A percentile compares a stretch with the other conserved stretches of the same genome.
Conservation (phyloP, 1,140 invertebrate genomes). For the Sycophaga agraensis region DNA sequence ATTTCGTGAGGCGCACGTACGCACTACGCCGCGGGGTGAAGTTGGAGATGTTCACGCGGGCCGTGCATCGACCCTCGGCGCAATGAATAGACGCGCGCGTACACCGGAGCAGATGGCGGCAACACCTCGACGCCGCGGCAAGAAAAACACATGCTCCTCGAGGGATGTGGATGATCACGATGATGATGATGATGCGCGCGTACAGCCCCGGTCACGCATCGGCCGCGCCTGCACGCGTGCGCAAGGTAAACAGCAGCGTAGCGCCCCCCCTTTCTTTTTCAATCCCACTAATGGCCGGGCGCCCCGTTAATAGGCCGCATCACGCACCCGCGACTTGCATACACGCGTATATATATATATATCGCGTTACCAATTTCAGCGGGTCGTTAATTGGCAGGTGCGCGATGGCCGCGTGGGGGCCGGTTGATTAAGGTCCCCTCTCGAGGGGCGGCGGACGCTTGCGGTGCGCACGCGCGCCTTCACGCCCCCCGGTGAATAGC, state of each 20-base stretch:
- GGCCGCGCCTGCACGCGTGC: neutral
- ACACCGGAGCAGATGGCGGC: neutral
- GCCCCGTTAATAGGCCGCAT: slow-evolving; percentile 49
- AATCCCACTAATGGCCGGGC: slow-evolving; percentile 49
- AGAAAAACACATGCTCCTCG: slow-evolving; percentile 12
- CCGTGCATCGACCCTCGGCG: neutral
- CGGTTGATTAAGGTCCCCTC: too few relatives aligned
- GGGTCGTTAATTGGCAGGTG: neutral
- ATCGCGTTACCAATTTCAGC: slow-evolving; percentile 40
- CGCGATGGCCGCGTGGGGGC: too few relatives aligned
- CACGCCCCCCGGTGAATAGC: too few relatives aligned
- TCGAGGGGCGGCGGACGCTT: too few relatives aligned
- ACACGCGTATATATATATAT: too few relatives aligned
- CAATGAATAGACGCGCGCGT: neutral
- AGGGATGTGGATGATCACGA: too few relatives aligned
- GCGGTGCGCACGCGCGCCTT: too few relatives aligned
- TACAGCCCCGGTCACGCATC: slow-evolving; percentile 18
- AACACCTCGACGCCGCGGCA: neutral
- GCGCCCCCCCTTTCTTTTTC: slow-evolving; percentile 26
- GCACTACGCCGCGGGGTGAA: too few relatives aligned
- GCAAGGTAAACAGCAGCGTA: neutral
- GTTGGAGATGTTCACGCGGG: too few relatives aligned
- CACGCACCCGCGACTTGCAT: slow-evolving; percentile 38
- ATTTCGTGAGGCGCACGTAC: too few relatives aligned
- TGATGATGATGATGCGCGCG: slow-evolving; percentile 6